These are phyloP conservation scores for Leptura quadrifasciata DNA, from an alignment of 2,888 invertebrate genomes.

Conservation along the genomic window DNA sequence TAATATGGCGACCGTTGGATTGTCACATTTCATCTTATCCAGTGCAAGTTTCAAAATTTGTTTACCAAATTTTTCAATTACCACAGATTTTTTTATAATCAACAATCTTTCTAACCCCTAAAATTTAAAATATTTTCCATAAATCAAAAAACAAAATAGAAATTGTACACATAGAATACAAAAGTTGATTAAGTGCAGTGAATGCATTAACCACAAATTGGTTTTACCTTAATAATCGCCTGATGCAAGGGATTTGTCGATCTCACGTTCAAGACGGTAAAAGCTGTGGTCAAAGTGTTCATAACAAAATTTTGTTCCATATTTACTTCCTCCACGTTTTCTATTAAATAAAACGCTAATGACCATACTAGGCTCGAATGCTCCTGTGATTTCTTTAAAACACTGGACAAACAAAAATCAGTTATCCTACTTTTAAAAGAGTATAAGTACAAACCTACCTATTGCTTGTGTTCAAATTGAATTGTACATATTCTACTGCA, in stretches of 20 bases:
- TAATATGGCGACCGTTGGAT: slow-evolving; percentile 82
- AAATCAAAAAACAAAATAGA: not conserved
- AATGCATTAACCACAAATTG: not conserved
- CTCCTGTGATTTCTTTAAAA: slow-evolving; percentile 74
- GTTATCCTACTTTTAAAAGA: not conserved
- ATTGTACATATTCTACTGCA: slow-evolving; percentile 76
- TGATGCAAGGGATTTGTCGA: slow-evolving; percentile 52
- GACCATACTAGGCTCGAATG: slow-evolving; percentile 85
- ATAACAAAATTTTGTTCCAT: slow-evolving; percentile 77
- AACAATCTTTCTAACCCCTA: slow-evolving; percentile 83
- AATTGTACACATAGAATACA: too few relatives aligned
- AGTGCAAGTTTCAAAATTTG: slow-evolving; percentile 82
- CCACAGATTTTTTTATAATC: slow-evolving; percentile 75
- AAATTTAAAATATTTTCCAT: slow-evolving; percentile 55
- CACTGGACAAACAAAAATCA: slow-evolving; percentile 54
- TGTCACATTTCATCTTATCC: slow-evolving; percentile 81
- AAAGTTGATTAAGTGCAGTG: not conserved
- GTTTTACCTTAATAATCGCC: slow-evolving; percentile 67
- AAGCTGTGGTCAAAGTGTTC: slow-evolving; percentile 77
- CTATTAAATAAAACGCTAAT: slow-evolving; percentile 84
- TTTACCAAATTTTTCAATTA: slow-evolving; percentile 77
- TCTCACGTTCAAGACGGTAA: slow-evolving; percentile 72
- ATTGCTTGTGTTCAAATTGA: slow-evolving; percentile 72
- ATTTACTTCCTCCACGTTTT: slow-evolving; percentile 81
- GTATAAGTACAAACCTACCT: slow-evolving; percentile 65